Base-by-base conservation (phyloP, 2,797 vertebrate genomes). In the Eutrigla gurnardus region DNA sequence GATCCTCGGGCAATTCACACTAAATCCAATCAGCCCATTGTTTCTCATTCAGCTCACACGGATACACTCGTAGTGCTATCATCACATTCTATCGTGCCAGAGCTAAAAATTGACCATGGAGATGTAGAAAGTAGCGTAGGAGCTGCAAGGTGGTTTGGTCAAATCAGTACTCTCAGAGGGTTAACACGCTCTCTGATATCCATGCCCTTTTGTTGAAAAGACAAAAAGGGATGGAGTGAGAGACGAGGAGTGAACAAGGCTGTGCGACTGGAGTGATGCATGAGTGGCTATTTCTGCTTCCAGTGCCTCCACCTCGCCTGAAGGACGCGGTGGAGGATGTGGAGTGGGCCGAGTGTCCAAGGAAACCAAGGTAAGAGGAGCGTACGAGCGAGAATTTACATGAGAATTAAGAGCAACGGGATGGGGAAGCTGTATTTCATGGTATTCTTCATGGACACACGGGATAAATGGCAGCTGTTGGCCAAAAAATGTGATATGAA, bases 221-320 rank as follows among this genome's bases (percentile, higher is more conserved):
- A 92, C 85, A 86, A 85, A 86, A 25, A 53, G 71, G 68, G 70
- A 80, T 70, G 71, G 80, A 76, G 80, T 62, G 80, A 83, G 63
- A 67, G 49, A 77, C 4, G 50, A 78, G 47, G 66, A 78, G 69
- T 13, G 63, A 75, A 68, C 75, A 45, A 77, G 82, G 78, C 76
- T 53, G 63, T 55, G 74, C 49, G 74, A 79, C 81, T 84, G 69
- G 46, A 25, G 83, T 90, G 90, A 92, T 88, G 86, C 87, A 92
- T 83, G 88, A 84, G 86, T 78, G 75, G 83, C 86, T 92, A 92
- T 92, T 91, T 91, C 86, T 87, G 86, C 77, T 88, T 59, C 72
- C 85, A 77, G 75, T 57, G 75, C 82, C 67, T 77, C 83, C 81
- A 75, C 82, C 84, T 86, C 43, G 33, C 58, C 79, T 90, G 86